Evolutionary conservation across 2,888 invertebrate genomes (phyloP), one percentile per base, ranked within the genome.

Genomic region (Hybos culiciformis): DNA sequence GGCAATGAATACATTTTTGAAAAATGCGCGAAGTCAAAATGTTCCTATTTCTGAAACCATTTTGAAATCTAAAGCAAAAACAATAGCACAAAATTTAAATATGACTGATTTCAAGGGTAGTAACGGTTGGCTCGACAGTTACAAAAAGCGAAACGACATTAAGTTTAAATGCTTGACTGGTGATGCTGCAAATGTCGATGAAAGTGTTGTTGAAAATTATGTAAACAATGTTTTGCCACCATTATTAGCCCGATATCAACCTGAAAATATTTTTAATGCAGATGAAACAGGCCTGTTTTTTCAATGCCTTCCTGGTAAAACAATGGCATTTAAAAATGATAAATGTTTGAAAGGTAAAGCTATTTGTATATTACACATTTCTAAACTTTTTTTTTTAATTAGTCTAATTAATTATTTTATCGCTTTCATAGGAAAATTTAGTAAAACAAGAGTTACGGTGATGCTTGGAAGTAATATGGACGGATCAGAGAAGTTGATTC

Each of bases 381-480:
- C n/a, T n/a, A n/a, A n/a, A n/a, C n/a, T n/a, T n/a, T n/a, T n/a
- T n/a, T n/a, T n/a, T n/a, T n/a, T n/a, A n/a, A n/a, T n/a, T n/a
- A n/a, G n/a, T n/a, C n/a, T n/a, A n/a, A n/a, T n/a, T n/a, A n/a
- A n/a, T n/a, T n/a, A n/a, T n/a, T n/a, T n/a, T n/a, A n/a, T n/a
- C n/a, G n/a, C n/a, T n/a, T n/a, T n/a, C n/a, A n/a, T n/a, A n/a
- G n/a, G 56, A 39, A 58, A 59, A 42, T 20, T 51, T 5, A 53
- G 52, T 17, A 55, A 59, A 44, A 52, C 53, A 21, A 48, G 57
- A 43, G 41, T 61, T 39, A 61, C 58, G 6, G 51, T 59, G 34
- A 47, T 60, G 34, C 51, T 60, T 33, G 53, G 54, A 46, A 52
- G 54, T 6, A 60, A 59, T 49, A 56, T 55, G 51, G 49, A 44